Base-by-base conservation (phyloP, 2,797 vertebrate species). In the Ceyx erithaca region DNA sequence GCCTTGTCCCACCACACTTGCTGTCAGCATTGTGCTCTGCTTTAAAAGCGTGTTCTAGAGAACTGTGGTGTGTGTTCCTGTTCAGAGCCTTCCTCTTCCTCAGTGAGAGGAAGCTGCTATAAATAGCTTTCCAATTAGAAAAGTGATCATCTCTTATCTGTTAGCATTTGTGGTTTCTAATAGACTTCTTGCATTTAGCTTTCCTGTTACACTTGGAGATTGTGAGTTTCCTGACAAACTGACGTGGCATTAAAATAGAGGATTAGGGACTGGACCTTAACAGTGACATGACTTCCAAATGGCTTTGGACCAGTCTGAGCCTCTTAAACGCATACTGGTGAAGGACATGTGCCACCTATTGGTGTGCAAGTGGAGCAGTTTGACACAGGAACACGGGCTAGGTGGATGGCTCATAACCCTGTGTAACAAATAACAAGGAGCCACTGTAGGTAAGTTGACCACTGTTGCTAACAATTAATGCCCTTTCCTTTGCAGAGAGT, bases 11-110 rank as follows among this genome's bases (percentile, higher is more conserved):
- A 8, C 41, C 77, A 8, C 51, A 21, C 10, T 92, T 69, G 30
- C 12, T 72, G 80, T 80, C 78, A 75, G 78, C 71, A 13, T 75
- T 90, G 31, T 77, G 49, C 54, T 93, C 51, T 55, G 57, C 88
- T 92, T 85, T 91, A 21, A 67, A 89, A 92, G 22, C 15, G 6
- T 66, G 7, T 84, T 84, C 37, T 80, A 68, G 67, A 54, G 55
- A 66, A 31, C 10, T 80, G 67, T 78, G 7, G 67, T 78, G 7
- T 43, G 19, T 75, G 58, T 86, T 84, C 62, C 57, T 91, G 52
- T 88, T 82, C 61, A 43, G 78, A 91, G 79, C 18, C 40, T 94
- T 90, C 88, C 90, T 87, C 62, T 92, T 85, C 31, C 21, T 70
- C 9, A 49, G 6, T 64, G 57, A 85, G 62, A 87, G 76, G 90